Conservation (phyloP, 2,888 invertebrate species). For the Drosophila suboccidentalis region DNA sequence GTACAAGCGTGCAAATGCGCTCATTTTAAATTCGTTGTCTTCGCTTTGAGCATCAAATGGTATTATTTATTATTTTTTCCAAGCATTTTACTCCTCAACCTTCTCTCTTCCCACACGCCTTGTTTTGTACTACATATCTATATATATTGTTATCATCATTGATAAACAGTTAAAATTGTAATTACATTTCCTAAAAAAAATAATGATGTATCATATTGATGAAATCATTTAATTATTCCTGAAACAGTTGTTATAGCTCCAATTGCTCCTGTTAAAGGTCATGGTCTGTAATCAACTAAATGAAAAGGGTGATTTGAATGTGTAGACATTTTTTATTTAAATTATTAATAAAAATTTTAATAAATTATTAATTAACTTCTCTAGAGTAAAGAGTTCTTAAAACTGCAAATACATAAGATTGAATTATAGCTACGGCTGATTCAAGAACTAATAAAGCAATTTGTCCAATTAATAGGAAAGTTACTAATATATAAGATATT, state of each 20-base stretch:
- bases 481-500: constrained; percentile 57
- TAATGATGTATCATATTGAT: constrained; percentile 87
- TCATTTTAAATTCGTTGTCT: constrained; percentile 75
- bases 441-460: constrained; percentile 86
- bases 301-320: constrained; percentile 89
- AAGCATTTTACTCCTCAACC: constrained; percentile 25
- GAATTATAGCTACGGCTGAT: constrained; percentile 87
- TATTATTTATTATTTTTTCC: constrained; percentile 77
- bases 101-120: constrained; percentile 2
- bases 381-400: constrained; percentile 89
- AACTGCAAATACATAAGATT: constrained; percentile 88
- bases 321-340: constrained; percentile 85
- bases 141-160: constrained; percentile 89
- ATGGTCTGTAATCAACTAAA: constrained; percentile 89
- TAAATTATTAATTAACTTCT: constrained; percentile 87
- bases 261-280: constrained; percentile 88
- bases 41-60: constrained; percentile 79
- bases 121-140: constrained; percentile 26
- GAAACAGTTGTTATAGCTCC: constrained; percentile 87
- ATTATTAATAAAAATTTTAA: no score
- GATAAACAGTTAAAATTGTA: constrained; percentile 85
- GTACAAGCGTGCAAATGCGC: constrained; percentile 74
- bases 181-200: constrained; percentile 86
- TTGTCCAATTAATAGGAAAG: constrained; percentile 84
- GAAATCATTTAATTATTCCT: constrained; percentile 89